Evolutionary conservation across 2,888 invertebrate genomes (phyloP).

Genomic region (Drosophila eohydei): DNA sequence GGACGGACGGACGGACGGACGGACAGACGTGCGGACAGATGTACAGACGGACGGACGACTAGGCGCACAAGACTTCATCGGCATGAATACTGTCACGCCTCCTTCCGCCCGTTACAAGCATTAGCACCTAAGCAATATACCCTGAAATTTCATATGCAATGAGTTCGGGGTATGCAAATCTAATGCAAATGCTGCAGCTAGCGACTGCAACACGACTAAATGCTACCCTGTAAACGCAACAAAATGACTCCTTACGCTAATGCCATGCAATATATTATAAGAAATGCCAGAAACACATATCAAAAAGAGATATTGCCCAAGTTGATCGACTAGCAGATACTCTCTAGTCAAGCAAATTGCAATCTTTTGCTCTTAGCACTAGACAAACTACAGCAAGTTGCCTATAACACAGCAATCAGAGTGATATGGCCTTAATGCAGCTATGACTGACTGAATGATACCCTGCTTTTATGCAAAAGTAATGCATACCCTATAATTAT

Average conservation of each 20-base stretch:
- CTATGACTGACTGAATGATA: neutral
- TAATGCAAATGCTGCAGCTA: neutral
- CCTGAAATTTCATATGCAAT: neutral
- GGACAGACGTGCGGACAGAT: neutral
- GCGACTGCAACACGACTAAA: neutral
- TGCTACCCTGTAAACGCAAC: neutral
- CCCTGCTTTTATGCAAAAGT: neutral
- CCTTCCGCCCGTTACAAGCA: too few relatives aligned
- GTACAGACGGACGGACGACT: neutral
- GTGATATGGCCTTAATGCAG: neutral
- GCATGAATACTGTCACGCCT: neutral
- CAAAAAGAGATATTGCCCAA: neutral
- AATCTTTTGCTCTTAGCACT: neutral
- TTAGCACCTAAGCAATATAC: neutral
- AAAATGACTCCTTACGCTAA: neutral
- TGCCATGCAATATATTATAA: neutral
- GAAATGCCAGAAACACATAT: neutral
- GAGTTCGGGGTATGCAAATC: neutral
- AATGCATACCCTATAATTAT: neutral
- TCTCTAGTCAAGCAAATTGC: neutral
- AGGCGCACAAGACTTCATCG: neutral
- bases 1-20: neutral
- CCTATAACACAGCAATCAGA: too few relatives aligned
- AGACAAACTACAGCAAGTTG: neutral
- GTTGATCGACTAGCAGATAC: conserved; percentile 1